phyloP scores from a whole-genome alignment of 2,113 vertebrate genomes.

The Notechis scutatus region DNA sequence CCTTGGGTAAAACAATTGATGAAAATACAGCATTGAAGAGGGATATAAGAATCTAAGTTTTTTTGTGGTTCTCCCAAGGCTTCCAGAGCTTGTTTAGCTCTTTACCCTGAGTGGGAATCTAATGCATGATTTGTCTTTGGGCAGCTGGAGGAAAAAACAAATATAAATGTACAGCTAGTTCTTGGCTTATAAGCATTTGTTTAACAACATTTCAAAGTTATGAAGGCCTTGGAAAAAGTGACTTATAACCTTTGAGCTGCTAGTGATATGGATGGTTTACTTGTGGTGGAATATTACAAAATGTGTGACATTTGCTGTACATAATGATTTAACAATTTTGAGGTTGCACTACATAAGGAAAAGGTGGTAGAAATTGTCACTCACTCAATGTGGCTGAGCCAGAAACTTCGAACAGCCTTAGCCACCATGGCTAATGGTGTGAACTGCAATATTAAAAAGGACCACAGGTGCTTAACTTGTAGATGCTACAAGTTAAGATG shows the following conservation, averaged over 20 bases:
- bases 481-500: not conserved
- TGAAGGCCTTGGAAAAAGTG: not conserved
- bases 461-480: not conserved
- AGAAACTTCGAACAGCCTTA: not conserved
- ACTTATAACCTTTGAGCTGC: not conserved
- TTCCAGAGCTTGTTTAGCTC: not conserved
- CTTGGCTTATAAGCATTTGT: not conserved
- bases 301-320: not conserved
- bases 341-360: not conserved
- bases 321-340: not conserved
- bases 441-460: not conserved
- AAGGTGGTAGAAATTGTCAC: not conserved
- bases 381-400: not conserved
- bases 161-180: not conserved
- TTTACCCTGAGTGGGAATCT: not conserved
- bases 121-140: not conserved
- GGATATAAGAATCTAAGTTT: not conserved
- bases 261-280: not conserved
- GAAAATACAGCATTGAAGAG: not conserved
- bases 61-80: not conserved
- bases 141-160: too few species aligned
- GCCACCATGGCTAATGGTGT: not conserved
- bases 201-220: not conserved
- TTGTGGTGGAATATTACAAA: not conserved
- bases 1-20: not conserved